Percentiles rank a stretch among this genome's conserved stretches.
Conservation (phyloP, 1,140 invertebrate species). For the Tenebrio molitor region DNA sequence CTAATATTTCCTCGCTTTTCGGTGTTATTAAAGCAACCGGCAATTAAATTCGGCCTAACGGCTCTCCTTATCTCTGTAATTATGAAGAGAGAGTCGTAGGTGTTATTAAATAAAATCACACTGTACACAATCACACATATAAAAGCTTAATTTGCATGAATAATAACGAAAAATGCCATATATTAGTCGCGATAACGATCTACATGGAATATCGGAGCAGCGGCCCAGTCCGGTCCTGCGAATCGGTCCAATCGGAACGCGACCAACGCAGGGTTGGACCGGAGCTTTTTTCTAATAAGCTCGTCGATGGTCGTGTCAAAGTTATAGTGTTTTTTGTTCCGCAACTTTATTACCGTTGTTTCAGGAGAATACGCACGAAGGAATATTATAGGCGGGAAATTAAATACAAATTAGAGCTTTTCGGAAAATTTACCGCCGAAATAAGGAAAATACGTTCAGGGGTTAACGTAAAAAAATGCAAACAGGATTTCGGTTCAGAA, state of each 20-base stretch:
- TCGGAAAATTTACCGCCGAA: no score
- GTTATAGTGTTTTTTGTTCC: not conserved
- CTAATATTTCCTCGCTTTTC: slow-evolving; percentile 39
- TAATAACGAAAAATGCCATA: slow-evolving; percentile 61
- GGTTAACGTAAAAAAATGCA: no score
- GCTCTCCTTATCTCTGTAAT: slow-evolving; percentile 25
- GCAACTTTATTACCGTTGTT: not conserved
- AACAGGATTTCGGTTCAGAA: no score
- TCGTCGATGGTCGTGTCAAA: slow-evolving; percentile 50
- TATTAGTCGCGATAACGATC: slow-evolving; percentile 60
- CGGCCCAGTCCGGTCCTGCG: slow-evolving; percentile 43
- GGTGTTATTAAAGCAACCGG: slow-evolving; percentile 27
- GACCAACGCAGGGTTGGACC: slow-evolving; percentile 11
- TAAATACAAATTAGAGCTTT: not conserved
- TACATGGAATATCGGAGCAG: slow-evolving; percentile 57
- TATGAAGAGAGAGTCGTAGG: slow-evolving; percentile 24
- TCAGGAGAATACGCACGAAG: not conserved
- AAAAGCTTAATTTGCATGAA: slow-evolving; percentile 61
- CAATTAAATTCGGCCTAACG: slow-evolving; percentile 17
- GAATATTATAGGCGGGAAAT: not conserved
- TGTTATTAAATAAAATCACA: slow-evolving; percentile 62
- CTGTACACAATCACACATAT: slow-evolving; percentile 59
- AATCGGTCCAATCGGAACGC: slow-evolving; percentile 12
- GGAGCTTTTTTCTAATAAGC: slow-evolving; percentile 49
- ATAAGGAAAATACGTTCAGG: no score